Percentiles rank a stretch among this genome's conserved stretches.
Conservation (phyloP, 2,888 invertebrate species). For the Nymphalis urticae region DNA sequence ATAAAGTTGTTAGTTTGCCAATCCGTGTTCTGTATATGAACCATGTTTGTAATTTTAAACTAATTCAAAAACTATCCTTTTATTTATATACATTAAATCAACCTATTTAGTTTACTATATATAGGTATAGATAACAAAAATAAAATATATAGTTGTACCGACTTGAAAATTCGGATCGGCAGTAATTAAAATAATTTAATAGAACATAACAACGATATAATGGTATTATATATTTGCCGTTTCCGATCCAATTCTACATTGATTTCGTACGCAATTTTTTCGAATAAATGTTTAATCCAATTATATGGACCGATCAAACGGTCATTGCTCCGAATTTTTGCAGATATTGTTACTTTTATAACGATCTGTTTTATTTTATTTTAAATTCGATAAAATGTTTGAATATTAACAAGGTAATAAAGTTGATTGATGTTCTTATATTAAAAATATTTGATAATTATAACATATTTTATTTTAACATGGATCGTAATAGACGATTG, state of each 20-base stretch:
- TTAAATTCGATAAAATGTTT: neutral
- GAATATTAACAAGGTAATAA: neutral
- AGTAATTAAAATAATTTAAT: neutral
- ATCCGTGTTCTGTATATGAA: no score
- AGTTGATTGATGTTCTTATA: neutral
- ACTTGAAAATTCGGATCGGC: neutral
- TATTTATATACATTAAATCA: no score
- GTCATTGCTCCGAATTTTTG: neutral
- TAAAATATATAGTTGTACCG: no score
- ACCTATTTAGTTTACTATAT: no score
- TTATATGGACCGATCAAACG: conserved; percentile 15
- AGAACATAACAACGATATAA: neutral
- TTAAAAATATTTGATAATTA: neutral
- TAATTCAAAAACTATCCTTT: no score
- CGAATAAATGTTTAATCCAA: conserved; percentile 21
- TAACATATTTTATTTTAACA: no score
- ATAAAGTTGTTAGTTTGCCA: no score
- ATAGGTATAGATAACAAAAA: no score
- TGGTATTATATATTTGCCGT: neutral
- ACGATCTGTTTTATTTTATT: conserved; percentile 1
- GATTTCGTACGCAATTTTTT: conserved; percentile 12
- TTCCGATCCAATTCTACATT: neutral
- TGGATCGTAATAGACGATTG: no score
- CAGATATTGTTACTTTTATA: conserved; percentile 2
- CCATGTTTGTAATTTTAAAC: no score